Conservation (phyloP, 2,113 vertebrate genomes). For the Syrrhaptes paradoxus region DNA sequence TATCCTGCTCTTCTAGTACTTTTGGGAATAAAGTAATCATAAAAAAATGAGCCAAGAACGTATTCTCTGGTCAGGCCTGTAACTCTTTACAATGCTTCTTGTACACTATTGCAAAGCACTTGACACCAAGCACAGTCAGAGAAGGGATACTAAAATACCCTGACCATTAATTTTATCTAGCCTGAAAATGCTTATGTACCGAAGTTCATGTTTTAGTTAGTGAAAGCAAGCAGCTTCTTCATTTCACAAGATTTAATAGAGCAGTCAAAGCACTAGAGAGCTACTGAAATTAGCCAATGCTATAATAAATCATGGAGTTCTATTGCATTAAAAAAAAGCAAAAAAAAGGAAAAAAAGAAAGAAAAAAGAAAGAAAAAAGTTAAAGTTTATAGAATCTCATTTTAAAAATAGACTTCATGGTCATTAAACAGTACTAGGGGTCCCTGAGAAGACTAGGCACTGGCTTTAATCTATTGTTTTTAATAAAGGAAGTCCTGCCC, state of each 20-base stretch:
- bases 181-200: background rate
- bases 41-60: background rate
- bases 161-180: background rate
- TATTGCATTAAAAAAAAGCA: background rate
- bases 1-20: background rate
- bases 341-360: background rate
- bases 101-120: background rate
- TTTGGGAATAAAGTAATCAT: background rate
- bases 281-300: slow-evolving; percentile 22
- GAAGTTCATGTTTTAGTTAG: background rate
- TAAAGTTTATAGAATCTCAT: background rate
- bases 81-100: background rate
- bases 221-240: slow-evolving; percentile 1
- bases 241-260: background rate
- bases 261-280: background rate
- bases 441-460: slow-evolving; percentile 17
- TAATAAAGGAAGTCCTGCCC: slow-evolving; percentile 64
- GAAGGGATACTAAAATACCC: background rate
- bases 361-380: background rate
- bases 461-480: slow-evolving; percentile 56
- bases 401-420: slow-evolving; percentile 40
- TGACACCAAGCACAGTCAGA: background rate
- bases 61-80: background rate
- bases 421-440: slow-evolving; percentile 37
- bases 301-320: slow-evolving; percentile 24